These are phyloP conservation scores for Rhopalosiphum maidis DNA, from an alignment of 1,140 invertebrate genomes.

Conservation along the genomic window DNA sequence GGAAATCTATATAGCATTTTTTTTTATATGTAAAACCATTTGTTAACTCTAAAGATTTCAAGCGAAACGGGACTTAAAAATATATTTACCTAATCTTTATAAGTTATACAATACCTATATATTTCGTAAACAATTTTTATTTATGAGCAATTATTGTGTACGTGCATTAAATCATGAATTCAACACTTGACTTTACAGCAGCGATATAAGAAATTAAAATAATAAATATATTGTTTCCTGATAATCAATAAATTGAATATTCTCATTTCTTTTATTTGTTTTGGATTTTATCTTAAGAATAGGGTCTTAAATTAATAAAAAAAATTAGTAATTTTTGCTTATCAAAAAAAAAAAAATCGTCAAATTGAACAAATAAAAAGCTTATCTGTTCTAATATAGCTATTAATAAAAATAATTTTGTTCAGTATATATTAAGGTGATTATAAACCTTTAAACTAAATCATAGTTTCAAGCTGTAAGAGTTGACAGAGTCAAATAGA, in stretches of 20 bases:
- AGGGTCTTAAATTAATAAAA: not conserved
- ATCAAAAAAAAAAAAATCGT: not conserved
- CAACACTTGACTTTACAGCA: not conserved
- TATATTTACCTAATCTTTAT: not conserved
- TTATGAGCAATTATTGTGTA: not conserved
- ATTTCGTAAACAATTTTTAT: not conserved
- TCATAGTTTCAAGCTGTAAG: not conserved
- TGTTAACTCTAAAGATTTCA: too few relatives aligned
- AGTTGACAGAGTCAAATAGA: not conserved
- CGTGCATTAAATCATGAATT: not conserved
- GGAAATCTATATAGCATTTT: too few relatives aligned
- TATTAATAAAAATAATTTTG: not conserved
- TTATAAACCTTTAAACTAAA: not conserved
- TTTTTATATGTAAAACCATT: too few relatives aligned
- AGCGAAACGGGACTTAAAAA: not conserved
- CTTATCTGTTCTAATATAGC: not conserved
- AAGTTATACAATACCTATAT: not conserved
- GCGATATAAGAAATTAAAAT: not conserved
- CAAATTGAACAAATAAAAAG: not conserved
- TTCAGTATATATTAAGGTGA: not conserved
- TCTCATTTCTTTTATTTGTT: not conserved
- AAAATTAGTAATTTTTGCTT: not conserved
- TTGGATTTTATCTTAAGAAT: not conserved
- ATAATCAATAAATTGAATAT: not conserved
- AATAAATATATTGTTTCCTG: not conserved